These are phyloP conservation scores for Bovichtus variegatus DNA, from an alignment of 2,797 vertebrate species.

Conservation along the genomic window DNA sequence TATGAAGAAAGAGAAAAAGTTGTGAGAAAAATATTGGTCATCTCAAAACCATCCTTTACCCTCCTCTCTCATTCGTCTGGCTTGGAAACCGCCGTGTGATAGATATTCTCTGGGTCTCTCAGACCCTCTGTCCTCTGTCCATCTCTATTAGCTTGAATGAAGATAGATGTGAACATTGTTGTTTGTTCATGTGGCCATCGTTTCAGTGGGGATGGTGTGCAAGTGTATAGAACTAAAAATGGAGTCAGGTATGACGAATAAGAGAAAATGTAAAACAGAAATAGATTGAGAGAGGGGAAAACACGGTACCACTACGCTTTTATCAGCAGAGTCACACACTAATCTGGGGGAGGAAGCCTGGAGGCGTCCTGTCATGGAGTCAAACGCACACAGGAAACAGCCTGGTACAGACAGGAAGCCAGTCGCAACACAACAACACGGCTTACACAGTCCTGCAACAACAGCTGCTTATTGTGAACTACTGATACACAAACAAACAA, in stretches of 20 bases:
- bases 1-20: slow-evolving; percentile 37
- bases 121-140: slow-evolving; percentile 46
- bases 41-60: slow-evolving; percentile 38
- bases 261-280: slow-evolving; percentile 40
- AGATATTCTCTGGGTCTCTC: slow-evolving; percentile 13
- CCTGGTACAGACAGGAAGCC: slow-evolving; percentile 75
- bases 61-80: slow-evolving; percentile 28
- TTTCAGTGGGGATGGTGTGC: slow-evolving; percentile 48
- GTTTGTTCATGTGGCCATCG: slow-evolving; percentile 54
- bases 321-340: slow-evolving; percentile 75
- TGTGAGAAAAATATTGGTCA: slow-evolving; percentile 35
- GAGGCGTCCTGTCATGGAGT: slow-evolving; percentile 72
- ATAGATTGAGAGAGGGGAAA: slow-evolving; percentile 34
- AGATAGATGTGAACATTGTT: slow-evolving; percentile 67
- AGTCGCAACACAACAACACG: slow-evolving; percentile 43
- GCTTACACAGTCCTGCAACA: slow-evolving; percentile 40
- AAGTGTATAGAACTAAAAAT: slow-evolving; percentile 20
- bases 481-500: slow-evolving; percentile 63
- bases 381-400: slow-evolving; percentile 75
- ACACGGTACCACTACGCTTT: slow-evolving; percentile 40
- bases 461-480: slow-evolving; percentile 39
- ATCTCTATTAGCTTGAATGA: slow-evolving; percentile 73
- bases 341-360: slow-evolving; percentile 69
- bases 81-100: slow-evolving; percentile 30
- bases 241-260: slow-evolving; percentile 20